A percentile compares a stretch with the other conserved stretches of the same genome.
phyloP scores from a whole-genome alignment of 2,797 vertebrate species.

The Anas bernieri region DNA sequence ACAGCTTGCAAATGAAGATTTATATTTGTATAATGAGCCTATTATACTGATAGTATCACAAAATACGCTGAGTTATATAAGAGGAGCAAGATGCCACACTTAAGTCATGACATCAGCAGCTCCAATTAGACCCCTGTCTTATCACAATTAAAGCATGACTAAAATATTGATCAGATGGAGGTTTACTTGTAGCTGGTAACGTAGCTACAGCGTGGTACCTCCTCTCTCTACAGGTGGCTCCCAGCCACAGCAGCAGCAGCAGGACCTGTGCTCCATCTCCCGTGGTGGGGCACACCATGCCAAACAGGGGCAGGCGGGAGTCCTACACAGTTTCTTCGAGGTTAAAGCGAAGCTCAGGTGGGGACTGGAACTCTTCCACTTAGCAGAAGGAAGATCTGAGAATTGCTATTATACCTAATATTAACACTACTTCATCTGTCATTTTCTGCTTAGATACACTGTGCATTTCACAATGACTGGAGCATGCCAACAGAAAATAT shows the following conservation, averaged over 20 bases:
- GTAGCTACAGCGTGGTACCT: not conserved
- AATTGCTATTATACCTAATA: not conserved
- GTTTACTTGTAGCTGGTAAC: not conserved
- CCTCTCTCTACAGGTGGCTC: not conserved
- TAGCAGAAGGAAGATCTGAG: not conserved
- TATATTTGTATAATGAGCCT: not conserved
- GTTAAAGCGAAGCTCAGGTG: conserved; percentile 5
- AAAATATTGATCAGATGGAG: not conserved
- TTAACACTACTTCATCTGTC: conserved; percentile 30
- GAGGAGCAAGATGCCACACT: not conserved
- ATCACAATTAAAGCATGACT: not conserved
- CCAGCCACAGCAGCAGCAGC: not conserved
- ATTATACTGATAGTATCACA: not conserved
- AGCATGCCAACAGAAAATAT: conserved; percentile 58
- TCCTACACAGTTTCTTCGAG: not conserved
- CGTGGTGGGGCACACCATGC: not conserved
- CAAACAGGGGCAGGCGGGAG: not conserved
- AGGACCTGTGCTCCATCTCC: not conserved
- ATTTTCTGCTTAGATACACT: conserved; percentile 48
- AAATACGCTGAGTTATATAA: fast-evolving
- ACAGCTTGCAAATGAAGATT: not conserved
- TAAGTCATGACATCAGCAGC: not conserved
- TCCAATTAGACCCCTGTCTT: conserved; percentile 5
- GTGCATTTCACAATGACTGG: conserved; percentile 27
- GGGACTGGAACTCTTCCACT: not conserved